phyloP scores from a whole-genome alignment of 1,140 invertebrate species.

The Mylabris phalerata region DNA sequence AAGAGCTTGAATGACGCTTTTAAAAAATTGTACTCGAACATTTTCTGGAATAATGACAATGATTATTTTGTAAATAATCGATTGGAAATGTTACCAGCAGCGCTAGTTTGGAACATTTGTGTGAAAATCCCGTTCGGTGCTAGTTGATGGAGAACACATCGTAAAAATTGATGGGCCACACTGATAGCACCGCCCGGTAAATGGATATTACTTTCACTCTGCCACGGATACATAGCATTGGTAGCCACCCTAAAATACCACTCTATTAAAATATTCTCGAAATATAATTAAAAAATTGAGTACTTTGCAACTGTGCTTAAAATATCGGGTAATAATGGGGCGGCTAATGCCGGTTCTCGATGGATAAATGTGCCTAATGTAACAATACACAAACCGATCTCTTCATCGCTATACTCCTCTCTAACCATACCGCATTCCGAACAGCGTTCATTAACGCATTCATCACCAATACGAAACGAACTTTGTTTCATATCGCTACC shows the following conservation, averaged over 20 bases:
- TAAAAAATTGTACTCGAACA: slow-evolving; percentile 76
- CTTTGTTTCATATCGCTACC: slow-evolving; percentile 52
- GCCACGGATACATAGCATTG: slow-evolving; percentile 80
- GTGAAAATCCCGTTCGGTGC: slow-evolving; percentile 93
- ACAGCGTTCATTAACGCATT: slow-evolving; percentile 63
- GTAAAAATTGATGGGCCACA: slow-evolving; percentile 93
- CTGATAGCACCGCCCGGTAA: slow-evolving; percentile 83
- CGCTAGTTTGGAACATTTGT: slow-evolving; percentile 89
- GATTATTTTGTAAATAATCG: slow-evolving; percentile 8
- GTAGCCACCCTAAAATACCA: slow-evolving; percentile 55
- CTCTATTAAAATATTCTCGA: background rate
- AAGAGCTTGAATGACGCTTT: slow-evolving; percentile 85
- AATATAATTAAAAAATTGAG: background rate
- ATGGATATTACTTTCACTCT: slow-evolving; percentile 79
- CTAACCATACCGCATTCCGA: slow-evolving; percentile 74
- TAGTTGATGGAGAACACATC: slow-evolving; percentile 93
- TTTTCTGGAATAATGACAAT: slow-evolving; percentile 48
- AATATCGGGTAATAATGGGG: slow-evolving; percentile 87
- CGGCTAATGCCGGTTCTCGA: slow-evolving; percentile 87
- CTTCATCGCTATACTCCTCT: slow-evolving; percentile 96
- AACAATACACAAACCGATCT: slow-evolving; percentile 90
- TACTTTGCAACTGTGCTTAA: slow-evolving; percentile 82
- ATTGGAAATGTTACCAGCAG: slow-evolving; percentile 54
- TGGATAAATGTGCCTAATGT: slow-evolving; percentile 93
- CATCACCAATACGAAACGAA: slow-evolving; percentile 60